Evolutionary conservation across 2,113 vertebrate species (phyloP).

Genomic region (Rhinoptilus africanus): DNA sequence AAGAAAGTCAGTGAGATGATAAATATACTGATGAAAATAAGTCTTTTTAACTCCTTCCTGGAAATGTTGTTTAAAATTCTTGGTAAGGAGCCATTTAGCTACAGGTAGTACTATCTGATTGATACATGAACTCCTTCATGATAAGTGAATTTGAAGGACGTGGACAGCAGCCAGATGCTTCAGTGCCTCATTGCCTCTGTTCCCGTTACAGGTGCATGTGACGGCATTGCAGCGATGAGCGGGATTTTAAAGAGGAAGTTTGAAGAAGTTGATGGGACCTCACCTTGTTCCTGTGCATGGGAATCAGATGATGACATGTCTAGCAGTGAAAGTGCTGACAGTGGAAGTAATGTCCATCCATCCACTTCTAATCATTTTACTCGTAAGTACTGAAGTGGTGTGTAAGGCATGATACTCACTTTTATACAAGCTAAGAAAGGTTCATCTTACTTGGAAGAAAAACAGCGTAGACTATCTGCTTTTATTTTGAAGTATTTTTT

Average conservation of each 20-base stretch:
- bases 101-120: not conserved
- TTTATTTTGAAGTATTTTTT: not conserved
- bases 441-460: not conserved
- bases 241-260: constrained; percentile 96
- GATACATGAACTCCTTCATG: not conserved
- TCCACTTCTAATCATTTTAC: constrained; percentile 81
- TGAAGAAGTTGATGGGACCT: constrained; percentile 87
- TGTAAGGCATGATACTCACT: not conserved
- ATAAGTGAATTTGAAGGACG: constrained; percentile 50
- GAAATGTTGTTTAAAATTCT: not conserved
- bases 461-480: not conserved
- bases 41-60: not conserved
- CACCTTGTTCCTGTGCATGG: constrained; percentile 83
- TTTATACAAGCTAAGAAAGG: not conserved
- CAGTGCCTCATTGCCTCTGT: constrained; percentile 34
- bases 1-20: not conserved
- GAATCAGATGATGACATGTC: constrained; percentile 90
- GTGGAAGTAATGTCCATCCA: constrained; percentile 85
- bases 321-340: constrained; percentile 88
- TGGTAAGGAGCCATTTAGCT: not conserved
- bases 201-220: constrained; percentile 72
- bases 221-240: constrained; percentile 79
- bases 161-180: constrained; percentile 55
- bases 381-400: constrained; percentile 72
- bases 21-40: not conserved